Percentiles rank a stretch among this genome's conserved stretches.
Evolutionary conservation across 2,797 vertebrate species (phyloP).

Genomic region (Tragelaphus oryx): DNA sequence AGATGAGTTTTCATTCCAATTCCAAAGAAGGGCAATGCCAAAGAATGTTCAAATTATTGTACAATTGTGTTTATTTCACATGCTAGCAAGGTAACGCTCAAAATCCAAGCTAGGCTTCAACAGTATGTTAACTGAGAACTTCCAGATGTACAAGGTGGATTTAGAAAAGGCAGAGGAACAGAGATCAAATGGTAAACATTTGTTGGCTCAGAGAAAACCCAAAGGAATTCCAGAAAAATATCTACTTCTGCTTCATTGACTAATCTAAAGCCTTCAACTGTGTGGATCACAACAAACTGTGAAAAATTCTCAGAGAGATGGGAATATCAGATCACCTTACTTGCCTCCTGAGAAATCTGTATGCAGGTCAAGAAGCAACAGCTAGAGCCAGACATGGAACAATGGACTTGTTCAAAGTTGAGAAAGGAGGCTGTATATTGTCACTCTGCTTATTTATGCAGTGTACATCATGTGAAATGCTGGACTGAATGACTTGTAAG

Average conservation of each 20-base stretch:
- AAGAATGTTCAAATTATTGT: neutral
- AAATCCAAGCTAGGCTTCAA: neutral
- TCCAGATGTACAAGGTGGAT: neutral
- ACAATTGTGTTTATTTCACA: neutral
- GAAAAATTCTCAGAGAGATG: neutral
- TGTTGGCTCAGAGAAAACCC: neutral
- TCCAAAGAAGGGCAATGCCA: neutral
- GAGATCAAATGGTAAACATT: neutral
- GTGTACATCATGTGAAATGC: neutral
- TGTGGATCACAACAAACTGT: neutral
- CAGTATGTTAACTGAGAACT: neutral
- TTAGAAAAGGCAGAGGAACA: neutral
- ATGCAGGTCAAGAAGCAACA: neutral
- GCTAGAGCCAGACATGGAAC: neutral
- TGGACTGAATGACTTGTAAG: neutral
- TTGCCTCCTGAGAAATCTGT: neutral
- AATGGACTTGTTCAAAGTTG: neutral
- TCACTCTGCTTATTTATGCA: neutral
- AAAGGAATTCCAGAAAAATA: neutral
- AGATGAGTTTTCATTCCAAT: neutral
- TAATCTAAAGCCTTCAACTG: neutral
- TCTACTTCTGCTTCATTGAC: neutral
- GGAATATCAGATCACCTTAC: neutral
- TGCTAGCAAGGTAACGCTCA: neutral
- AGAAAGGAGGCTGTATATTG: neutral